These are phyloP conservation scores for Stomatorhinus walkeri DNA, from an alignment of 2,797 vertebrate species.

Conservation along the genomic window DNA sequence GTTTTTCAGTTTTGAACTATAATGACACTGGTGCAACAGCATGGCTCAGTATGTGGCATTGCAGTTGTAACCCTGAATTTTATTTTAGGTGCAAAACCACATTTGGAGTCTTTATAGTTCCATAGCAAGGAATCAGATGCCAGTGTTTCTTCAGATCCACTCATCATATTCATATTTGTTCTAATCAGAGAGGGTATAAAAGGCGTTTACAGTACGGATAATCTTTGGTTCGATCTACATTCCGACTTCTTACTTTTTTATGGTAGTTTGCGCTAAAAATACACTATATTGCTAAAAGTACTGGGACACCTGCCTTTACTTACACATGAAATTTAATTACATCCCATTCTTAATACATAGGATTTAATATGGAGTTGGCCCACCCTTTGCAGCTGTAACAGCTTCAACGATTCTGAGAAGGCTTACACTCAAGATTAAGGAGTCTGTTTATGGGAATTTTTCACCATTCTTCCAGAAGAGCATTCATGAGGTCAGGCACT, in stretches of 20 bases:
- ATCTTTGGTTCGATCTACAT: neutral
- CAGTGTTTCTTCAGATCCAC: neutral
- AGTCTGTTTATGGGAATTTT: too few relatives aligned
- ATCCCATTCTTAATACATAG: too few relatives aligned
- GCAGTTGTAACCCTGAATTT: too few relatives aligned
- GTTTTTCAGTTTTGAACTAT: neutral
- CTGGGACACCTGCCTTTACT: neutral
- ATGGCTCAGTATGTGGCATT: too few relatives aligned
- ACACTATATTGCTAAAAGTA: neutral
- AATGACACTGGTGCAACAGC: neutral
- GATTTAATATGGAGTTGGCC: too few relatives aligned
- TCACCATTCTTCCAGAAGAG: too few relatives aligned
- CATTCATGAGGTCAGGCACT: too few relatives aligned
- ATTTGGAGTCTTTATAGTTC: neutral
- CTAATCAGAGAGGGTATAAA: neutral
- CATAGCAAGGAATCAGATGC: neutral
- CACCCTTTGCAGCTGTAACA: too few relatives aligned
- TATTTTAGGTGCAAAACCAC: too few relatives aligned
- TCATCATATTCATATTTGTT: neutral
- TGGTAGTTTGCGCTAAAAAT: neutral
- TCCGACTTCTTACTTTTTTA: neutral
- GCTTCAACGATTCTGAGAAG: too few relatives aligned
- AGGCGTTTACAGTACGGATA: neutral
- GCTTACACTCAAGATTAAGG: too few relatives aligned
- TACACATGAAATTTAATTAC: neutral